Evolutionary conservation across 2,888 invertebrate genomes (phyloP).

Genomic region (Aporophyla nigra): DNA sequence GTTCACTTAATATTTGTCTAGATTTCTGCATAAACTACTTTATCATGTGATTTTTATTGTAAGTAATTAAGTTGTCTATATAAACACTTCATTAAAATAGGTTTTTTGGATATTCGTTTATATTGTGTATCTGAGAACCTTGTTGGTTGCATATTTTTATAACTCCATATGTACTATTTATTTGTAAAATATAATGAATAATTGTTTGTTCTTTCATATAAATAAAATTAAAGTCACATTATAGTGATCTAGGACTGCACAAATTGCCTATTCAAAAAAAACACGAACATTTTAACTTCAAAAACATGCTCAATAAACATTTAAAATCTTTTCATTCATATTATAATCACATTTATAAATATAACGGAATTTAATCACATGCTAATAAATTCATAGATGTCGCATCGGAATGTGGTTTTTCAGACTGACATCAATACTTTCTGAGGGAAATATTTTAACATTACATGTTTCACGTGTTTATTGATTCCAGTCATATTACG

Average conservation of each 20-base stretch:
- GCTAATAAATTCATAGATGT: constrained; percentile 16
- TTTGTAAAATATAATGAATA: too few relatives aligned
- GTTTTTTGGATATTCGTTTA: too few relatives aligned
- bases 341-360: neutral
- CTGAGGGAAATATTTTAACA: constrained; percentile 24
- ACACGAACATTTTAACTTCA: neutral
- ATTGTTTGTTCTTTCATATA: too few relatives aligned
- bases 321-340: neutral
- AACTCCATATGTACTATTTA: too few relatives aligned
- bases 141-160: too few relatives aligned
- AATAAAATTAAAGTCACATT: too few relatives aligned
- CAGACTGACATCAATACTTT: constrained; percentile 4
- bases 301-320: neutral
- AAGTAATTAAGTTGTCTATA: too few relatives aligned
- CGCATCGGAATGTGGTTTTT: constrained; percentile 18
- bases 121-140: too few relatives aligned
- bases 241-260: too few relatives aligned
- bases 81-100: too few relatives aligned
- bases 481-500: constrained; percentile 17
- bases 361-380: constrained; percentile 12
- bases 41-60: too few relatives aligned
- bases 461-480: constrained; percentile 9
- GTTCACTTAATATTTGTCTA: neutral
- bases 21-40: too few relatives aligned
- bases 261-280: neutral